phyloP scores from a whole-genome alignment of 2,888 invertebrate genomes.

The Hirtodrosophila histrioides region DNA sequence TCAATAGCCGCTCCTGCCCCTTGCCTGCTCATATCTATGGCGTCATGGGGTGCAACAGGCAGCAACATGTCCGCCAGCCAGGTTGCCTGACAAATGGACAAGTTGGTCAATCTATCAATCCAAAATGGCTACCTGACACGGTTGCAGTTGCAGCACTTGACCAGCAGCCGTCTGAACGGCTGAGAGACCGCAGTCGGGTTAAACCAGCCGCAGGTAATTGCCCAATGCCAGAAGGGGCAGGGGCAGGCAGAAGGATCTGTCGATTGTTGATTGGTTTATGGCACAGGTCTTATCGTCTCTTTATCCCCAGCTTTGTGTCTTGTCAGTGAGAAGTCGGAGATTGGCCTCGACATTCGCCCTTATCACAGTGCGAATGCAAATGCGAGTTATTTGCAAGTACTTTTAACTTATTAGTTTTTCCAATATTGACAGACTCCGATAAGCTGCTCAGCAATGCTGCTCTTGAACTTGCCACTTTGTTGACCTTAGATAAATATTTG shows the following conservation, averaged over 20 bases:
- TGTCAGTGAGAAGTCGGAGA: background rate
- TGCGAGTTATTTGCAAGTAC: conserved; percentile 1
- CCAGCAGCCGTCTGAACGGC: background rate
- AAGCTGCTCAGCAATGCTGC: conserved; percentile 17
- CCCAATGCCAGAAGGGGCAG: background rate
- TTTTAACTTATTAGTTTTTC: conserved; percentile 6
- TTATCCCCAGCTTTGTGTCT: background rate
- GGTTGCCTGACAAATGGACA: conserved; percentile 1
- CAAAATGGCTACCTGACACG: conserved; percentile 38
- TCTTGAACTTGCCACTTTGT: conserved; percentile 22
- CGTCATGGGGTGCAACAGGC: conserved; percentile 30
- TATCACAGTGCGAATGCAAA: conserved; percentile 30
- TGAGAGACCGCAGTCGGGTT: background rate
- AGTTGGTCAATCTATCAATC: conserved; percentile 3
- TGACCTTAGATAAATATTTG: conserved; percentile 10
- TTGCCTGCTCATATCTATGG: conserved; percentile 17
- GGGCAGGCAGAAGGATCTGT: background rate
- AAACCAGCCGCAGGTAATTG: conserved; percentile 23
- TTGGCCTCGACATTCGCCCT: background rate
- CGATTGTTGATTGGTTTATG: conserved; percentile 32
- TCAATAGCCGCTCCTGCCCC: background rate
- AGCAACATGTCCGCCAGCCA: conserved; percentile 34
- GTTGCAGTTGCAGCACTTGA: conserved; percentile 25
- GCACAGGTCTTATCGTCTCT: conserved; percentile 3
- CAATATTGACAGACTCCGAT: conserved; percentile 24